Evolutionary conservation across 2,113 vertebrate genomes (phyloP).

Genomic region (Phoenicopterus ruber): DNA sequence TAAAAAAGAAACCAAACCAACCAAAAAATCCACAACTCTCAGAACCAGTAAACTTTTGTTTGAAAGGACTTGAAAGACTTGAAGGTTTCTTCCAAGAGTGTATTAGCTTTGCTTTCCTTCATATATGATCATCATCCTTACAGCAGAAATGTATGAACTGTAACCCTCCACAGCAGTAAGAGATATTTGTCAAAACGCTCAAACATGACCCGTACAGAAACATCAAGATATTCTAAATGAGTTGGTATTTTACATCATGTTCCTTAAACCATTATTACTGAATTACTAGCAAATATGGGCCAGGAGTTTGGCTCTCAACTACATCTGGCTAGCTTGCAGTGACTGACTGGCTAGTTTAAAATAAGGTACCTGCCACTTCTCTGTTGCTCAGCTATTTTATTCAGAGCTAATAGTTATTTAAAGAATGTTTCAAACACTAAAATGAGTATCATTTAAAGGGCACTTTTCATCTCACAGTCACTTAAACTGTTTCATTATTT

Average conservation of each 20-base stretch:
- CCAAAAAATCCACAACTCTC: background rate
- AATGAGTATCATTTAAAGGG: background rate
- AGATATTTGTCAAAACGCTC: background rate
- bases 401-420: background rate
- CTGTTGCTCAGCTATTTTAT: background rate
- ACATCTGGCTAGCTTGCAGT: background rate
- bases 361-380: background rate
- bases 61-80: background rate
- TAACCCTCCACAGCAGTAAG: background rate
- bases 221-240: background rate
- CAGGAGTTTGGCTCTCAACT: background rate
- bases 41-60: background rate
- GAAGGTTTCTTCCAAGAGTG: background rate
- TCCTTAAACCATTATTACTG: background rate
- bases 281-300: background rate
- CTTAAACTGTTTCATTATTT: background rate
- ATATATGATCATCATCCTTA: background rate
- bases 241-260: background rate
- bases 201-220: background rate
- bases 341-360: background rate
- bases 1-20: background rate
- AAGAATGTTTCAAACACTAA: background rate
- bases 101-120: background rate
- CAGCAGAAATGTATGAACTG: background rate
- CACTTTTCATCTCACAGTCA: background rate